These are phyloP conservation scores for Serinus canaria DNA, from an alignment of 2,113 vertebrate genomes.

Conservation along the genomic window DNA sequence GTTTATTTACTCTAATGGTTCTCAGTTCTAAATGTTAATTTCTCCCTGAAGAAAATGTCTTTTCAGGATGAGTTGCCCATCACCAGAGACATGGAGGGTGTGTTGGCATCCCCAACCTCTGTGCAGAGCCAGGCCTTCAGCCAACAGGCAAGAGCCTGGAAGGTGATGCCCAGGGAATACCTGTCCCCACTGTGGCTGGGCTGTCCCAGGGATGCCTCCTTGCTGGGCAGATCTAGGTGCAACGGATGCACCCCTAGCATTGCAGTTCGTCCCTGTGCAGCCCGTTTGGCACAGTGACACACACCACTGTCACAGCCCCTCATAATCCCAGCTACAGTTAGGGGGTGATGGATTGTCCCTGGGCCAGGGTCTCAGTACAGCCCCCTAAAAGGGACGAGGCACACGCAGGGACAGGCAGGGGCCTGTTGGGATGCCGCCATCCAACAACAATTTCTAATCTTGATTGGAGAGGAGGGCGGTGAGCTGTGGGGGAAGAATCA, in stretches of 20 bases:
- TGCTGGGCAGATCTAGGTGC: background rate
- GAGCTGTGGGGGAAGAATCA: slow-evolving; percentile 25
- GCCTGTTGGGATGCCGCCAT: background rate
- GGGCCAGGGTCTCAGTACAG: accelerated
- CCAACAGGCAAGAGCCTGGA: accelerated
- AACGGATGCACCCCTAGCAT: accelerated
- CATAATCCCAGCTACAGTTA: background rate
- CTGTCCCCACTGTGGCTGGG: background rate
- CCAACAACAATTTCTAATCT: slow-evolving; percentile 59
- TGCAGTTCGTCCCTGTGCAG: accelerated
- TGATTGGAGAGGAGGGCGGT: slow-evolving; percentile 40
- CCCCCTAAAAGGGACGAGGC: background rate
- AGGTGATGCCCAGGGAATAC: background rate
- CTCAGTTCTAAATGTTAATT: slow-evolving; percentile 67
- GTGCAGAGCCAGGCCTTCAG: background rate
- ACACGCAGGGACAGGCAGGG: background rate
- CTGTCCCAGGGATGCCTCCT: accelerated
- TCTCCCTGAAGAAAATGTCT: slow-evolving; percentile 65
- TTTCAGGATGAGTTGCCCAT: slow-evolving; percentile 38
- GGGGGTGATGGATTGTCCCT: slow-evolving; percentile 8
- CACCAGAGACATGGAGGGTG: background rate
- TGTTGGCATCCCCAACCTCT: background rate
- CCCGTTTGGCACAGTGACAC: background rate
- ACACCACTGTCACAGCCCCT: background rate
- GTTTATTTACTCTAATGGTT: slow-evolving; percentile 55